Evolutionary conservation across 2,113 vertebrate genomes (phyloP), one percentile per base, ranked within the genome.

Genomic region (Caranx melampygus): DNA sequence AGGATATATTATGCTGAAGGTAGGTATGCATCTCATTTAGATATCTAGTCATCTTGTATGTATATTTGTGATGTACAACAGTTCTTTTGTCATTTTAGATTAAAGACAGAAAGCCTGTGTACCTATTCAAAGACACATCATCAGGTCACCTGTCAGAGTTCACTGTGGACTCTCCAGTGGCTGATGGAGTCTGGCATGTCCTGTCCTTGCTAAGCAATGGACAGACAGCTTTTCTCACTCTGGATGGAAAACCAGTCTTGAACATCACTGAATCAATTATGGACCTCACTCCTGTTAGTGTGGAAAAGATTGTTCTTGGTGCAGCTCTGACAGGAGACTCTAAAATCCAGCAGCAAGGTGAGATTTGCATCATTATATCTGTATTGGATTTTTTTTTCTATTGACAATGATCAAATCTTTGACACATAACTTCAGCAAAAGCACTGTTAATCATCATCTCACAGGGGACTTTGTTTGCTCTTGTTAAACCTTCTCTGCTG

Each of bases 111-210:
- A 92, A 81, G 70, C 92, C 85, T 18, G 73, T 83, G 33, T 93
- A 69, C 54, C 63, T 79, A 31, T 93, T 61, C 11, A 75, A 79
- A 77, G 89, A 93, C 26, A 21, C 15, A 4, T 55, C 55, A 15
- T 88, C 89, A 6, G 92, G 83, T 51, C 79, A 79, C 10, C 13
- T 77, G 63, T 80, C 84, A 51, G 91, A 94, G 72, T 52, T 92
- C 20, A 80, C 64, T 8, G 58, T 84, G 44, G 89, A 92, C 14
- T 35, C 45, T 49, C 16, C 33, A 0, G 84, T 95, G 11, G 82
- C 92, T 58, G 94, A 95, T 18, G 93, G 93, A 2, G 44, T 57
- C 15, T 95, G 95, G 95, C 95, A 95, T 69, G 66, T 91, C 58
- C 74, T 94, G 45, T 79, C 89, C 3, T 58, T 95, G 67, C 61